Evolutionary conservation across 53 echinoderm and acorn worm genomes (phyloP), one percentile per base, ranked within the genome.

Genomic region (Stichopus horrens): DNA sequence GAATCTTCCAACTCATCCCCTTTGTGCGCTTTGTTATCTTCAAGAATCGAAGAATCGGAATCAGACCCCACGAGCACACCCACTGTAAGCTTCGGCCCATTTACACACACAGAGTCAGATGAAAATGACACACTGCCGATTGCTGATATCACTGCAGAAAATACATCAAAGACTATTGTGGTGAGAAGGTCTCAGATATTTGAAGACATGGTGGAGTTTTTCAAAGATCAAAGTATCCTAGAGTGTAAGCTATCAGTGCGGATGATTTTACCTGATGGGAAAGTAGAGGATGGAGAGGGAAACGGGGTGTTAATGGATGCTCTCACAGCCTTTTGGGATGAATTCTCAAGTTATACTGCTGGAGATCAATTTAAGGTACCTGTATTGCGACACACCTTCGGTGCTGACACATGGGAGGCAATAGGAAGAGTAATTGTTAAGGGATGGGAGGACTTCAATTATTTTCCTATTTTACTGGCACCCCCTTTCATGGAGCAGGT

Each of bases 201-300:
- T 77, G 53, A 77, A 54, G 77, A 77, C 55, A 7, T 77, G 55
- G 14, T 77, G 52, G 18, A 77, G 14, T 53, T 77, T 9, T 77
- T 52, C 54, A 16, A 14, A 16, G 77, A 77, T 77, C 18, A 37
- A 77, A 77, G 8, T 23, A 54, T 77, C 52, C 6, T 52, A n/a
- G 18, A 85, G 8, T 86, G 71, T 14, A 86, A 77, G 5, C 58
- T 90, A 58, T 66, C 60, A 55, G 79, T 90, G 2, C 76, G 76
- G 76, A 88, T 91, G 91, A 55, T 91, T 66, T n/a, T 87, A 53
- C 90, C 92, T 37, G 82, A 92, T 87, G 90, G 90, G 54, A 89
- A 74, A 9, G 63, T 53, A 6, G 92, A 92, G 57, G 58, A 67
- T 54, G 88, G 87, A 14, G 78, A 91, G 57, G 88, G 88, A 57